A percentile compares a stretch with the other conserved stretches of the same genome.
phyloP scores from a whole-genome alignment of 2,113 vertebrate species.

The Cyprinus carpio region DNA sequence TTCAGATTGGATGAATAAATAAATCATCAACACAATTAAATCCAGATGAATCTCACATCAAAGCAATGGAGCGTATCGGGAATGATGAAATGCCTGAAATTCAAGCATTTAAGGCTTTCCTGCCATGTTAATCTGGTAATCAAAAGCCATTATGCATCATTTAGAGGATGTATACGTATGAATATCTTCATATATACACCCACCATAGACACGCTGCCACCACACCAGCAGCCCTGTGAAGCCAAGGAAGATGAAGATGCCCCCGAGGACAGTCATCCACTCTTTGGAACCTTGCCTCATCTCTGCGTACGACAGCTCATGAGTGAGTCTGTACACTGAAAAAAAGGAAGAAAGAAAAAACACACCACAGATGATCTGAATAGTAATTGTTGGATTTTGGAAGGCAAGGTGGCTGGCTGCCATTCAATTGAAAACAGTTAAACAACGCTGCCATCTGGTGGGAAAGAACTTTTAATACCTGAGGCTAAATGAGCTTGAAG shows the following conservation, averaged over 20 bases:
- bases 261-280: constrained; percentile 81
- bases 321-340: constrained; percentile 83
- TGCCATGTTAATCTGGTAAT: neutral
- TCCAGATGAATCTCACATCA: constrained; percentile 21
- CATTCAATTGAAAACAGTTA: neutral
- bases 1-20: constrained; percentile 11
- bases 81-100: constrained; percentile 29
- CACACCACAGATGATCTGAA: neutral
- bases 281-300: constrained; percentile 77
- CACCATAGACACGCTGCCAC: constrained; percentile 81
- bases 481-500: neutral
- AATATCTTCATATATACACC: constrained; percentile 53
- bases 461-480: neutral
- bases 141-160: neutral
- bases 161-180: neutral
- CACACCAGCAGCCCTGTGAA: constrained; percentile 72
- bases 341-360: neutral
- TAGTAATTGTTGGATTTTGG: constrained; percentile 1
- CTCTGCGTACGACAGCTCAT: constrained; percentile 76
- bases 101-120: neutral
- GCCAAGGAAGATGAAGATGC: constrained; percentile 73
- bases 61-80: neutral
- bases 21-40: constrained; percentile 20
- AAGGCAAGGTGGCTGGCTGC: neutral
- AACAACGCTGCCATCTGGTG: constrained; percentile 40